These are phyloP conservation scores for Smutsia temminckii DNA, from an alignment of 2,797 vertebrate genomes.

Conservation along the genomic window DNA sequence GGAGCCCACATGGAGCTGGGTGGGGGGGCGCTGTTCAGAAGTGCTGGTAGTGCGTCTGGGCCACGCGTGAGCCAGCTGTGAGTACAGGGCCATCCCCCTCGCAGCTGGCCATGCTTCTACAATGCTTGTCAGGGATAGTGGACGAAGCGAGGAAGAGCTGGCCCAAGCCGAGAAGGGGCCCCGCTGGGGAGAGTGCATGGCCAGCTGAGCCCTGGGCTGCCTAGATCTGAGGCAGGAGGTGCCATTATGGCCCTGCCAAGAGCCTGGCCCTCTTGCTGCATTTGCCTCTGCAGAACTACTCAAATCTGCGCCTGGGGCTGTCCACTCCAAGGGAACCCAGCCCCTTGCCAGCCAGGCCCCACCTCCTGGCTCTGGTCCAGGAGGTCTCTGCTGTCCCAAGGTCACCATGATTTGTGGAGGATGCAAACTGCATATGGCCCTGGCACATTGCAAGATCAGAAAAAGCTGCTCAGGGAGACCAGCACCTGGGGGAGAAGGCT, in stretches of 20 bases:
- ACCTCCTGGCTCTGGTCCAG: not conserved
- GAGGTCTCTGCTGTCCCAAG: not conserved
- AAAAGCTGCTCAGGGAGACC: not conserved
- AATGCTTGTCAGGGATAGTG: not conserved
- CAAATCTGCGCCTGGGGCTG: not conserved
- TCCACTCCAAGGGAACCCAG: not conserved
- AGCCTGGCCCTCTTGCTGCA: not conserved
- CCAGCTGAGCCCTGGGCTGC: not conserved
- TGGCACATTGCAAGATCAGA: not conserved
- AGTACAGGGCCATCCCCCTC: not conserved
- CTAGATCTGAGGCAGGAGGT: accelerated
- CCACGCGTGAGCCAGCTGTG: not conserved
- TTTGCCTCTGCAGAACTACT: not conserved
- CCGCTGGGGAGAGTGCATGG: accelerated
- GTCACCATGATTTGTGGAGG: not conserved
- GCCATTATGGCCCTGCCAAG: accelerated
- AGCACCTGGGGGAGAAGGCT: not conserved
- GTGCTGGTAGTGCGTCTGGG: not conserved
- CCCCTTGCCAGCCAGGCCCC: not conserved
- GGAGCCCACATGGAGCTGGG: accelerated
- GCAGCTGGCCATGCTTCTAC: not conserved
- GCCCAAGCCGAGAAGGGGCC: accelerated
- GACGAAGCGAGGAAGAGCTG: not conserved
- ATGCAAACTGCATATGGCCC: not conserved
- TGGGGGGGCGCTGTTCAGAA: not conserved